phyloP scores from a whole-genome alignment of 35 echinoderm and acorn worm genomes.

The Diadema setosum region DNA sequence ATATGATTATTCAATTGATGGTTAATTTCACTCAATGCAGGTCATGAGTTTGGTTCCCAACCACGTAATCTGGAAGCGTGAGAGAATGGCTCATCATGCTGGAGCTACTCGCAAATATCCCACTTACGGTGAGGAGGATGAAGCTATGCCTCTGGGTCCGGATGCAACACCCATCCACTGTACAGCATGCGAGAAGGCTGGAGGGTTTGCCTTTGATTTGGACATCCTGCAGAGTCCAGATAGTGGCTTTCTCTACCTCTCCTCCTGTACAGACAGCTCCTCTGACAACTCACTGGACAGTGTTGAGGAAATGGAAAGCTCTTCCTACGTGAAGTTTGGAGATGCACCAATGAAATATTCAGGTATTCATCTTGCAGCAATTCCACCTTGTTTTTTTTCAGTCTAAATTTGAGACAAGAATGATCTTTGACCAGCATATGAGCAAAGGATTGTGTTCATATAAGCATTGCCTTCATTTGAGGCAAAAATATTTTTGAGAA shows the following conservation, averaged over 20 bases:
- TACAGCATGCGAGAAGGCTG: slow-evolving; percentile 52
- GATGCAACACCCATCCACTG: slow-evolving; percentile 68
- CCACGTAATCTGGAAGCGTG: slow-evolving; percentile 78
- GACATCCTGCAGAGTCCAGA: slow-evolving; percentile 44
- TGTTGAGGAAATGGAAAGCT: slow-evolving; percentile 7
- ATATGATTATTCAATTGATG: too few species aligned
- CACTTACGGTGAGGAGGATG: slow-evolving; percentile 44
- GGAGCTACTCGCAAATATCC: slow-evolving; percentile 71
- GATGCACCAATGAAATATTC: neutral
- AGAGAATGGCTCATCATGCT: slow-evolving; percentile 64
- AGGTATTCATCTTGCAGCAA: too few species aligned
- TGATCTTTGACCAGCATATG: too few species aligned
- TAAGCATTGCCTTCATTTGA: too few species aligned
- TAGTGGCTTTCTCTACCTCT: slow-evolving; percentile 72
- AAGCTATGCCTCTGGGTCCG: slow-evolving; percentile 61
- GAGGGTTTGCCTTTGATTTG: slow-evolving; percentile 27
- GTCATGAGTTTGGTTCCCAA: slow-evolving; percentile 79
- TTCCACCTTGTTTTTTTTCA: too few species aligned
- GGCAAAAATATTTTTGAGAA: too few species aligned
- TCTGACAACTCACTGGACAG: slow-evolving; percentile 57
- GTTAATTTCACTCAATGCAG: slow-evolving; percentile 41
- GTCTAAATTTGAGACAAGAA: too few species aligned
- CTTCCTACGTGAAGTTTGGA: neutral
- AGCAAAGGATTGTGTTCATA: too few species aligned
- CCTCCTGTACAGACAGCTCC: slow-evolving; percentile 88